Evolutionary conservation across 2,888 invertebrate species (phyloP), one percentile per base, ranked within the genome.

Genomic region (Dexiosoma caninum): DNA sequence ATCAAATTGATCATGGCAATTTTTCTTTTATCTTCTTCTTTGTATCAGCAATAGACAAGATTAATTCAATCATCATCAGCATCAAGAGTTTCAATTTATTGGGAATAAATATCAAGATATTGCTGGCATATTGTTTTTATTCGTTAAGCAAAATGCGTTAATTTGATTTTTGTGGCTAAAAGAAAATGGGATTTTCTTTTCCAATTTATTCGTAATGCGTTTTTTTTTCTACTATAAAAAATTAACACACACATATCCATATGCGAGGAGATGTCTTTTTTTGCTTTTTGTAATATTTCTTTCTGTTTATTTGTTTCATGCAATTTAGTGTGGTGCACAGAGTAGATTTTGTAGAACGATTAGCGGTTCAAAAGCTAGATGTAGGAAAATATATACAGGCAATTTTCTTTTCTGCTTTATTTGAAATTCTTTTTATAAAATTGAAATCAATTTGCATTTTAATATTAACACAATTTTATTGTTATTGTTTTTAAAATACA

Each of bases 101-200:
- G 46, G 37, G 59, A 19, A 60, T 40, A 60, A 51, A 21, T 32
- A 16, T 57, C 16, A 57, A 57, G 21, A 46, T 19, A 23, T 27
- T 51, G 49, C 37, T 72, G 74, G 66, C 42, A 23, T 49, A 35
- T 35, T 60, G 46, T 44, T 46, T 69, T 55, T 55, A 12, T 49
- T 57, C 6, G 10, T 60, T 55, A 23, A 46, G 16, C 57, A 57
- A 79, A 64, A 80, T 76, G 80, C 80, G 80, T 80, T 80, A 76
- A 80, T 80, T 80, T 80, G 66, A 71, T 76, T 71, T 76, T 74
- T 80, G 75, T 71, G 76, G 80, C 53, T 80, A 66, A 71, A 75
- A 66, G 76, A 78, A 78, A 78, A 78, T 70, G 35, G 70, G 57
- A 42, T 64, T 69, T 62, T 62, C 21, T 70, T 78, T 77, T 71